These are phyloP conservation scores for Podilymbus podiceps DNA, from an alignment of 2,113 vertebrate species.

Conservation along the genomic window DNA sequence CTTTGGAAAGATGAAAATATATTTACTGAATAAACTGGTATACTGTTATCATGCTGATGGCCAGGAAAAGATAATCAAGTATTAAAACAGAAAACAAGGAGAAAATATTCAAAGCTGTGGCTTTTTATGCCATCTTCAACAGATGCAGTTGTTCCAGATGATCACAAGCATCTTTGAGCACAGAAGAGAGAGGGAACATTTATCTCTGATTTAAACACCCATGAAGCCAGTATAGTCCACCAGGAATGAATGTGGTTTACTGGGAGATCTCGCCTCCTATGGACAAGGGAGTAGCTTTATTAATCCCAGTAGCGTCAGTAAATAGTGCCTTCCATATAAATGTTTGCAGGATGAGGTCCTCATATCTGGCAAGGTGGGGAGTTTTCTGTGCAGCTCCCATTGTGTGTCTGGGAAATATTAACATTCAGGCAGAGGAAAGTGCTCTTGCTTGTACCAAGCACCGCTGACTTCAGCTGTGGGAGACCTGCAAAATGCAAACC, in stretches of 20 bases:
- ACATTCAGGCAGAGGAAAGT: not conserved
- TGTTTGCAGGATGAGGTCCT: not conserved
- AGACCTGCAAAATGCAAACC: slow-evolving; percentile 38
- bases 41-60: not conserved
- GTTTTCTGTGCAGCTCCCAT: not conserved
- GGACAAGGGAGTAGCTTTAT: not conserved
- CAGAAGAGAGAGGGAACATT: not conserved
- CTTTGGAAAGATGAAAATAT: slow-evolving; percentile 32
- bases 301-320: not conserved
- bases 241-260: not conserved
- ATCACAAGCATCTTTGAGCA: not conserved
- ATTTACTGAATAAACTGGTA: slow-evolving; percentile 60
- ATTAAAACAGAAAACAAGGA: not conserved
- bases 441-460: slow-evolving; percentile 46
- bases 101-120: not conserved
- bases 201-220: not conserved
- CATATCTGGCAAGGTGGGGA: not conserved
- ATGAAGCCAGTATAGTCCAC: not conserved
- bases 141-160: not conserved
- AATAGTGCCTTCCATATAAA: not conserved
- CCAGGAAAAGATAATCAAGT: not conserved
- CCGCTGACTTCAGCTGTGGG: not conserved
- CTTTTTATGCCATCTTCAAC: not conserved
- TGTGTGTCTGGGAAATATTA: slow-evolving; percentile 8
- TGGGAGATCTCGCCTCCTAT: not conserved